These are phyloP conservation scores for Sympetrum striolatum DNA, from an alignment of 2,888 invertebrate genomes.

Conservation along the genomic window DNA sequence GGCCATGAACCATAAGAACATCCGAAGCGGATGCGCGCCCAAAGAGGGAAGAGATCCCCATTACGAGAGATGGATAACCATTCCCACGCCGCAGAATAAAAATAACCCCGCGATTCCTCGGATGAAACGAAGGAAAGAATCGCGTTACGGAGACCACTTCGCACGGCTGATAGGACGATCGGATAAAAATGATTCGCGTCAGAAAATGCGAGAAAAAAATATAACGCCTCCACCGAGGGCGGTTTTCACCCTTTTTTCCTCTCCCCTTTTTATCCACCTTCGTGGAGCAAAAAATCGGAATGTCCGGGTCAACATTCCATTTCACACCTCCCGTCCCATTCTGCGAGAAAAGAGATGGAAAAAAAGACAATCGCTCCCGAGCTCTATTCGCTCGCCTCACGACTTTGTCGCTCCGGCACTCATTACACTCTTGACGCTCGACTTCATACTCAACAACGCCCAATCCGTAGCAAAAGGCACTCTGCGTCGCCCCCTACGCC, in stretches of 20 bases:
- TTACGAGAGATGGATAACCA: not conserved
- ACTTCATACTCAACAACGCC: not conserved
- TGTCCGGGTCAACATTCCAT: conserved; percentile 21
- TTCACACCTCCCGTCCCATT: not conserved
- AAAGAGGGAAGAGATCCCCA: not conserved
- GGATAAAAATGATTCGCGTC: not conserved
- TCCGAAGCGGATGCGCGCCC: not conserved
- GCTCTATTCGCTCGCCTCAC: not conserved
- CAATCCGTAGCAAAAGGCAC: not conserved
- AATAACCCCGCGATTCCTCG: not conserved
- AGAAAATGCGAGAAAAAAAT: not conserved
- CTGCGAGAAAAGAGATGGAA: not conserved
- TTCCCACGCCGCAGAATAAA: not conserved
- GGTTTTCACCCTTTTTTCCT: not conserved
- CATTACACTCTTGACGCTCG: not conserved
- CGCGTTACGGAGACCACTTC: not conserved
- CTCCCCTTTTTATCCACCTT: not conserved
- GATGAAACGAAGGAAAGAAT: not conserved
- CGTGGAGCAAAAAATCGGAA: not conserved
- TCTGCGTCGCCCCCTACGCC: not conserved
- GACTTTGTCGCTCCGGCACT: not conserved
- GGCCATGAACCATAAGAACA: too few species aligned
- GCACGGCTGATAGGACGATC: not conserved
- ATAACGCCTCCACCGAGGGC: not conserved
- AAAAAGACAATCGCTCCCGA: not conserved